Evolutionary conservation across 2,797 vertebrate species (phyloP), one percentile per base, ranked within the genome.

Genomic region (Sarcophilus harrisii): DNA sequence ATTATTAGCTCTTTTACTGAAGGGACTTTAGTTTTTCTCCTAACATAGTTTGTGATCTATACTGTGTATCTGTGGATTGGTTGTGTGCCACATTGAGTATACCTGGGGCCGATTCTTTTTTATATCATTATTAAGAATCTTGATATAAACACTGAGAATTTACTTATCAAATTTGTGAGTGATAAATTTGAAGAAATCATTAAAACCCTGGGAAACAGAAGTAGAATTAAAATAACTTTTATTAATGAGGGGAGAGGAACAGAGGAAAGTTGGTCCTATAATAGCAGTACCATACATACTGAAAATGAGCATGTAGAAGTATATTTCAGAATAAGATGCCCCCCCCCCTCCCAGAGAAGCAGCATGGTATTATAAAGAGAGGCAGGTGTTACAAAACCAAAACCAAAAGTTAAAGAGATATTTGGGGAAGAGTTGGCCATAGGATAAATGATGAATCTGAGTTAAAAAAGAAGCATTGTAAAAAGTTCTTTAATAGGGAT

Each of bases 211-310:
- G 16, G 5, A 27, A 1, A 58, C 66, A 92, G 21, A 32, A 89
- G 11, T 92, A 91, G 66, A 93, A 94, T 45, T 96, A 55, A 93
- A 91, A 94, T 73, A 93, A 21, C 49, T 4, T 90, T 60, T 73
- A 81, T 81, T 90, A 94, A 60, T 60, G 14, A 54, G 32, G 13
- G 32, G 14, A n/a, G 32, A n/a, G 32, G 32, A n/a, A 18, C 32
- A 18, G 62, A 66, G 32, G 62, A n/a, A 66, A n/a, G 13, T 18
- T 66, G 62, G 62, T 92, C 55, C 92, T 32, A 94, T 12, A 90
- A 60, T 95, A 90, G 57, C 66, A 93, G 28, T 5, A 1, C 60
- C 10, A 32, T 55, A 5, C 45, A 93, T 38, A 94, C 55, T 92
- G 30, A n/a, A 87, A 90, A 93, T 10, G 49, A n/a, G 9, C 55